Conservation (phyloP, 2,797 vertebrate species). For the Pogonophryne albipinna region DNA sequence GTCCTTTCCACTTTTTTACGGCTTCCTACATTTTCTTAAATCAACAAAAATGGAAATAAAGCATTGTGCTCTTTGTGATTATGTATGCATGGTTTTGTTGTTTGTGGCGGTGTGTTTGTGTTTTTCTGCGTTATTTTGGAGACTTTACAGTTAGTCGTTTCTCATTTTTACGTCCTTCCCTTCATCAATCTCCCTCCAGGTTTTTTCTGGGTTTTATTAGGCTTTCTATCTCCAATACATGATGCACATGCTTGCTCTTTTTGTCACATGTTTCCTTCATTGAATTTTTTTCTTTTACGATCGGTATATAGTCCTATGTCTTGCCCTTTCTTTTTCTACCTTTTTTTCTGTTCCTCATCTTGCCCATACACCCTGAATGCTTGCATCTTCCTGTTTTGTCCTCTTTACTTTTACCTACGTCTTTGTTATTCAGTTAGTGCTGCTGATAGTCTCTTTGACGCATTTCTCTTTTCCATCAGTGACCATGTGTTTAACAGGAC, state of each 20-base stretch:
- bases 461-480: constrained; percentile 65
- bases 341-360: constrained; percentile 1
- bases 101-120: constrained; percentile 24
- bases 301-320: neutral
- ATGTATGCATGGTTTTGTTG: constrained; percentile 70
- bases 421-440: constrained; percentile 14
- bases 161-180: constrained; percentile 62
- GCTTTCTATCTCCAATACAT: constrained; percentile 50
- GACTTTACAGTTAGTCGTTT: constrained; percentile 61
- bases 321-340: constrained; percentile 1
- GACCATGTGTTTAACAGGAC: constrained; percentile 67
- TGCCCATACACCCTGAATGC: neutral
- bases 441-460: constrained; percentile 24
- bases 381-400: neutral
- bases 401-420: neutral
- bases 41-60: constrained; percentile 82
- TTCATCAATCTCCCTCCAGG: constrained; percentile 38
- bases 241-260: constrained; percentile 38
- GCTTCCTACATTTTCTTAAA: constrained; percentile 80
- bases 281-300: neutral
- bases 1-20: constrained; percentile 78
- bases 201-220: constrained; percentile 48
- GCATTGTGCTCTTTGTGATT: constrained; percentile 67
- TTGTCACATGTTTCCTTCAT: constrained; percentile 15
- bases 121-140: constrained; percentile 38